Conservation (phyloP, 1,140 invertebrate genomes). For the Stenopsyche tienmushanensis region DNA sequence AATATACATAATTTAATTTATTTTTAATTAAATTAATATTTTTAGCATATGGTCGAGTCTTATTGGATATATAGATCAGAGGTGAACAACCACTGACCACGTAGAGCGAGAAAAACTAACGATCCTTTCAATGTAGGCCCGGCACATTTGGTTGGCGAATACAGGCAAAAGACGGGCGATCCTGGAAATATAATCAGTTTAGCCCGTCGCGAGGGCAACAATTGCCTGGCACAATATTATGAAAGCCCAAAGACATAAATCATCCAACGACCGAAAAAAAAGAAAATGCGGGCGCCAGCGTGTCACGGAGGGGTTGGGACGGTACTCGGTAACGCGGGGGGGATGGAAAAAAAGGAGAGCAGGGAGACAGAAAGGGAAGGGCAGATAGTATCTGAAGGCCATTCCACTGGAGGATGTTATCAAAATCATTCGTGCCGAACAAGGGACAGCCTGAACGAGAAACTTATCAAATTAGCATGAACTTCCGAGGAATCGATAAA, state of each 20-base stretch:
- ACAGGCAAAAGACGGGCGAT: background rate
- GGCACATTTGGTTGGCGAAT: background rate
- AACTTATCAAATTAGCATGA: constrained; percentile 16
- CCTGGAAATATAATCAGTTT: constrained; percentile 15
- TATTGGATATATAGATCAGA: too few species aligned
- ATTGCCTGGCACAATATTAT: constrained; percentile 27
- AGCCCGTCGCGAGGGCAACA: constrained; percentile 15
- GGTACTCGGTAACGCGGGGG: too few species aligned
- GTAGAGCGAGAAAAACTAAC: background rate
- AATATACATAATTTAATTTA: too few species aligned
- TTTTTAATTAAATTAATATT: too few species aligned
- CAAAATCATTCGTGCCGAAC: constrained; percentile 13
- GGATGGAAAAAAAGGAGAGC: background rate
- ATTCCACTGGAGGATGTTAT: constrained; percentile 12
- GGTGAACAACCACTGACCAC: background rate
- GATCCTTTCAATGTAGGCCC: background rate
- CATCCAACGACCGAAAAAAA: constrained; percentile 24
- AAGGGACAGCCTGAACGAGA: background rate
- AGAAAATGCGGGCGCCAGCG: constrained; percentile 22
- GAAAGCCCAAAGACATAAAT: constrained; percentile 30
- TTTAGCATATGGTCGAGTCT: too few species aligned
- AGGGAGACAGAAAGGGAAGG: background rate
- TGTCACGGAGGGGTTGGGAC: constrained; percentile 9
- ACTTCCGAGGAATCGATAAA: constrained; percentile 1
- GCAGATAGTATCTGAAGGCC: constrained; percentile 4